phyloP scores from a whole-genome alignment of 2,113 vertebrate genomes.

The Meleagris gallopavo region DNA sequence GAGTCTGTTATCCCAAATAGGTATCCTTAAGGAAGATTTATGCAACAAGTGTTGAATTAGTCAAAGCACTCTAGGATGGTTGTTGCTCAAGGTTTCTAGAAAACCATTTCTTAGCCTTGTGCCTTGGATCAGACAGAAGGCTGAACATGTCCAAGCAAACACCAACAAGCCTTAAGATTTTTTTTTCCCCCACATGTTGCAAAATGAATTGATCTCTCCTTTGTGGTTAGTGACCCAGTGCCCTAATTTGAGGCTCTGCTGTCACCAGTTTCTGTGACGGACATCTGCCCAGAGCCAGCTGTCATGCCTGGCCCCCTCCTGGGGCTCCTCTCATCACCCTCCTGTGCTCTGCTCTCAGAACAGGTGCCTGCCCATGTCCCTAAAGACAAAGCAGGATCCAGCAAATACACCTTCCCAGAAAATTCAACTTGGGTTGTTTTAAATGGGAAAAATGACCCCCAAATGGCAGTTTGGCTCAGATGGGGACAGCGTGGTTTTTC shows the following conservation, averaged over 20 bases:
- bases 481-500: not conserved
- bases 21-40: not conserved
- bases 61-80: not conserved
- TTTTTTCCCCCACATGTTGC: not conserved
- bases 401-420: not conserved
- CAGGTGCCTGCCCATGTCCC: not conserved
- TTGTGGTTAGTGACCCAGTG: not conserved
- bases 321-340: not conserved
- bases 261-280: not conserved
- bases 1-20: not conserved
- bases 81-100: not conserved
- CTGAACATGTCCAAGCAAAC: not conserved
- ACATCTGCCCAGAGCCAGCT: conserved; percentile 19
- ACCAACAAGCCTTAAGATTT: not conserved
- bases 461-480: not conserved
- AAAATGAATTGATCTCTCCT: not conserved
- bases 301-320: accelerated
- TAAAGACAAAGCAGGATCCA: not conserved
- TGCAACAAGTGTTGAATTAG: not conserved
- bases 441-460: not conserved
- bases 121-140: not conserved
- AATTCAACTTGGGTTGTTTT: not conserved
- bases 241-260: conserved; percentile 6
- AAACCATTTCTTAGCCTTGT: not conserved
- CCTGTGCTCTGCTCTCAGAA: not conserved